phyloP scores from a whole-genome alignment of 2,797 vertebrate genomes.

The Nyctibius grandis region DNA sequence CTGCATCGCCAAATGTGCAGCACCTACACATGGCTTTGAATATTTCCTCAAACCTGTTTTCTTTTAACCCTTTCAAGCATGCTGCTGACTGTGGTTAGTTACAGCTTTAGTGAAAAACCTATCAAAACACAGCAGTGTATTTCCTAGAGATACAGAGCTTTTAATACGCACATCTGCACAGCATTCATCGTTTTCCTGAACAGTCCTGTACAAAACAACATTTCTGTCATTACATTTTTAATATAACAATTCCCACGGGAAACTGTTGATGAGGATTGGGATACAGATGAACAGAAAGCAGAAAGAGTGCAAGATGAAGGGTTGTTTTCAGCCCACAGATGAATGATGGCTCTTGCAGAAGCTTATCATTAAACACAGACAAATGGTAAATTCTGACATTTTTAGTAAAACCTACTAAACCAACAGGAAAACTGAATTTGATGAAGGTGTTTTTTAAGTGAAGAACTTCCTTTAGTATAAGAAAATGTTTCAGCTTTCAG shows the following conservation, averaged over 20 bases:
- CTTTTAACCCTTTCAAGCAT: conserved; percentile 32
- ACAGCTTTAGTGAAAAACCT: neutral
- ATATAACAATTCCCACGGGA: conserved; percentile 9
- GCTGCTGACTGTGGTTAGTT: neutral
- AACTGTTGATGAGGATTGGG: neutral
- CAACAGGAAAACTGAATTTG: neutral
- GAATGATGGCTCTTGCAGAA: neutral
- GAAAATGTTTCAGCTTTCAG: neutral
- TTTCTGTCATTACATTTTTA: conserved; percentile 50
- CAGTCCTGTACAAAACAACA: neutral
- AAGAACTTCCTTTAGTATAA: neutral
- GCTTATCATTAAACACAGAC: neutral
- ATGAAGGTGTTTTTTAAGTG: neutral
- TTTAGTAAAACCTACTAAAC: conserved; percentile 4
- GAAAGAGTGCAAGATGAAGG: neutral
- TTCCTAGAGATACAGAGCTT: conserved; percentile 11
- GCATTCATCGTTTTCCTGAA: neutral
- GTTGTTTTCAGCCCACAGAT: neutral
- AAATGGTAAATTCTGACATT: neutral
- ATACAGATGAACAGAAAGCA: conserved; percentile 8
- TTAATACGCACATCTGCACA: neutral
- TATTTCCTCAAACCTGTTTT: neutral
- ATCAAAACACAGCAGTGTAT: neutral
- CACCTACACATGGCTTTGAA: neutral
- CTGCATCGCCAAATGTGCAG: neutral